Conservation (phyloP, 2,113 vertebrate species). For the Syngnathus typhle region DNA sequence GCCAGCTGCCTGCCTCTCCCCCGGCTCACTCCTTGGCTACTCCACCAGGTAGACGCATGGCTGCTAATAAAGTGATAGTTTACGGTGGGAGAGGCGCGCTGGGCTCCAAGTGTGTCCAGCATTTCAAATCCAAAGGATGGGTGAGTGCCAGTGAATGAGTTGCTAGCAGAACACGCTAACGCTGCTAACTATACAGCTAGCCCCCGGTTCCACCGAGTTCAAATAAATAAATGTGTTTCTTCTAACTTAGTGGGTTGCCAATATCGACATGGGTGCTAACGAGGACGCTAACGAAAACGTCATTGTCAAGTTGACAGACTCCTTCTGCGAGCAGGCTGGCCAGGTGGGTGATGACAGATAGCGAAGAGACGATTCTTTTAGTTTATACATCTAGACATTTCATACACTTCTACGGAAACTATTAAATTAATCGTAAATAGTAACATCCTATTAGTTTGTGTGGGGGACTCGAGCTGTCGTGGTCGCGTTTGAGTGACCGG, state of each 20-base stretch:
- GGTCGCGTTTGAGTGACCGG: not conserved
- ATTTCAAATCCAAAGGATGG: conserved; percentile 81
- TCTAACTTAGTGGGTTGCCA: conserved; percentile 81
- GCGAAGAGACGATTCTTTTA: not conserved
- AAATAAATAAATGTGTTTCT: not conserved
- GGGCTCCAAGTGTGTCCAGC: conserved; percentile 79
- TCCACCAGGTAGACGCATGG: conserved; percentile 31
- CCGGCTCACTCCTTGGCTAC: not conserved
- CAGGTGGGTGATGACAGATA: conserved; percentile 71
- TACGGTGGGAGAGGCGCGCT: conserved; percentile 85
- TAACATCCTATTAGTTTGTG: too few species aligned
- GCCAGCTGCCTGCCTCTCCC: not conserved
- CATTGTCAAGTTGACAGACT: conserved; percentile 76
- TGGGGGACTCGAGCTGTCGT: too few species aligned
- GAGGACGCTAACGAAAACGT: conserved; percentile 82
- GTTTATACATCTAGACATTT: not conserved
- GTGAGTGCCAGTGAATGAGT: conserved; percentile 60
- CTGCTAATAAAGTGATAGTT: conserved; percentile 75
- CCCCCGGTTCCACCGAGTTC: not conserved
- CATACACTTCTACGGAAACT: not conserved
- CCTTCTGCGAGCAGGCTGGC: conserved; percentile 82
- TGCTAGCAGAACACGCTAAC: not conserved
- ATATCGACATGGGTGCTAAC: conserved; percentile 82
- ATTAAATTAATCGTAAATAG: not conserved
- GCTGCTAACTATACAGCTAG: not conserved